Conservation (phyloP, 2,113 vertebrate genomes). For the Anhinga anhinga region DNA sequence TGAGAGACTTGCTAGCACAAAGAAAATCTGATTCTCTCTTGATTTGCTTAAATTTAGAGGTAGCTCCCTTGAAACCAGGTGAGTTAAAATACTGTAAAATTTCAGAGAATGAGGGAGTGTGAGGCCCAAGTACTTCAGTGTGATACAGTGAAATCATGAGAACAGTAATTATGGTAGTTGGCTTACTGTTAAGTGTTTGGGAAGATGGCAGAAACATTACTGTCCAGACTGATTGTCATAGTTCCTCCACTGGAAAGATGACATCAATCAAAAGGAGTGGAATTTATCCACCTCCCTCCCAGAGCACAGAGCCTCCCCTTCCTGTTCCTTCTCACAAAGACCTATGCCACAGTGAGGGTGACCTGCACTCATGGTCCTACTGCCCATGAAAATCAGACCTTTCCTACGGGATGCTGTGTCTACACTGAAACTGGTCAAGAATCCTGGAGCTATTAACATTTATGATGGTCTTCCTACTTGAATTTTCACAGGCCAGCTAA, state of each 20-base stretch:
- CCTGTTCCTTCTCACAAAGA: background rate
- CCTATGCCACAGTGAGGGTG: background rate
- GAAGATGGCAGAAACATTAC: background rate
- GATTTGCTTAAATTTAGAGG: background rate
- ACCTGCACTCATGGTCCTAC: background rate
- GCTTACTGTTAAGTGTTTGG: background rate
- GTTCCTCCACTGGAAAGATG: background rate
- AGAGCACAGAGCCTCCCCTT: background rate
- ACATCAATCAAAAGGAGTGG: background rate
- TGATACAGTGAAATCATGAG: background rate
- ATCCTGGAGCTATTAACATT: background rate
- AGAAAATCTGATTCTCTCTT: background rate
- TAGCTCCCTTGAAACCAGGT: background rate
- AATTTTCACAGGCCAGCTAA: background rate
- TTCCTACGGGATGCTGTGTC: background rate
- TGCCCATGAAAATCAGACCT: accelerated
- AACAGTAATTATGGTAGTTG: background rate
- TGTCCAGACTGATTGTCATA: background rate
- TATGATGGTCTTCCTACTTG: background rate
- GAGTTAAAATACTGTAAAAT: background rate
- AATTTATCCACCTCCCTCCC: background rate
- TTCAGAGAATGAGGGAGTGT: background rate
- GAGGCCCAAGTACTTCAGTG: background rate
- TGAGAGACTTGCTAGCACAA: background rate
- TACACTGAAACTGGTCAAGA: background rate